Conservation (phyloP, 1,140 invertebrate species). For the Steinernema khuongi region DNA sequence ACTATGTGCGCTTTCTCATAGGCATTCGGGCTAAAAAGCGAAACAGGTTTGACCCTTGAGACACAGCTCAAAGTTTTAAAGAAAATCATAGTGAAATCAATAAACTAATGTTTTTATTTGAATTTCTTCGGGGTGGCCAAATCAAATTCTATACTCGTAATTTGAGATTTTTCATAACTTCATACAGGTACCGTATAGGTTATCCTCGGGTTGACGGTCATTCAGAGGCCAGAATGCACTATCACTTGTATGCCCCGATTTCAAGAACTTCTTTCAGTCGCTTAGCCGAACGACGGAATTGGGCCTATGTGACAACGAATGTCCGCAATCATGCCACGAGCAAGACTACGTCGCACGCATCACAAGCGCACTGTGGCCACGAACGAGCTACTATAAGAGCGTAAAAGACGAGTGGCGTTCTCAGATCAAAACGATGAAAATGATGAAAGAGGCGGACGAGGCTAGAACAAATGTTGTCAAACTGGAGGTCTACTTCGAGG, state of each 20-base stretch:
- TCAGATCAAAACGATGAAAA: slow-evolving; percentile 4
- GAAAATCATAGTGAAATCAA: too few relatives aligned
- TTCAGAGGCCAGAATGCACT: too few relatives aligned
- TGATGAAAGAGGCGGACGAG: slow-evolving; percentile 1
- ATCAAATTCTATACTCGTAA: too few relatives aligned
- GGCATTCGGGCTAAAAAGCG: too few relatives aligned
- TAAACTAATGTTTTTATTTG: too few relatives aligned
- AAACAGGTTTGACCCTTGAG: too few relatives aligned
- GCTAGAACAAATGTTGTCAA: not conserved
- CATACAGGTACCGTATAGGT: too few relatives aligned
- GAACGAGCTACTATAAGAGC: not conserved
- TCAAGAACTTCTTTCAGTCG: not conserved
- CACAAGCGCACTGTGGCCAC: not conserved
- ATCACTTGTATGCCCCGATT: not conserved
- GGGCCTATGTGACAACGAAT: not conserved
- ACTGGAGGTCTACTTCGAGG: slow-evolving; percentile 9
- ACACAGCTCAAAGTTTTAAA: too few relatives aligned
- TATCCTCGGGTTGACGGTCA: too few relatives aligned
- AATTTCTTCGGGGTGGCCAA: too few relatives aligned
- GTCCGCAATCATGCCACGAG: slow-evolving; percentile 4
- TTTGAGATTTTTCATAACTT: too few relatives aligned
- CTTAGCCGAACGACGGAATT: not conserved
- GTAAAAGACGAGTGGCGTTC: not conserved
- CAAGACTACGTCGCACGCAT: slow-evolving; percentile 1
- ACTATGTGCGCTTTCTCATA: too few relatives aligned